Base-by-base conservation (phyloP, 2,113 vertebrate genomes). In the Numenius arquata region DNA sequence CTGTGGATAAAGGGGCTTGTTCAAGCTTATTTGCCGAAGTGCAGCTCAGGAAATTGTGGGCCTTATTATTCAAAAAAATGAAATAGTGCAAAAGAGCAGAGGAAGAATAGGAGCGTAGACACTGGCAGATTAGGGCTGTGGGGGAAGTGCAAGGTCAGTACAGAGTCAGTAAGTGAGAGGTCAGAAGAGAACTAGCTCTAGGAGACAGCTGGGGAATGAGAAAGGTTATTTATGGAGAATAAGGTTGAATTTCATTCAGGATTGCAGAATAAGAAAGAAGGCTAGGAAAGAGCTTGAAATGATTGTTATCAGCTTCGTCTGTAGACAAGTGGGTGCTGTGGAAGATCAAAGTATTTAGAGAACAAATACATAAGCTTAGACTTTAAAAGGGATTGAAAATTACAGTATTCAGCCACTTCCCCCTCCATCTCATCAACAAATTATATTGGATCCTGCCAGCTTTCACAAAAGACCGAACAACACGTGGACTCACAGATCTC, bases 191-290 rank as follows among this genome's bases (percentile, higher is more conserved):
- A 45, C 70, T 41, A 72, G 80, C 84, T 92, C 74, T 32, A 85
- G 89, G 74, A 96, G 92, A 90, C 76, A 96, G 83, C 79, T 89
- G 76, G 53, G 26, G 45, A 91, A 95, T n/a, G 53, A 92, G 92
- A 92, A 96, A 95, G 62, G 80, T 96, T 93, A 93, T 88, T 96
- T 94, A 91, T 92, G 92, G 91, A 94, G 74, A 93, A 88, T 82
- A 89, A 89, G 81, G 84, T 9, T 96, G 70, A 96, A 85, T 93
- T 96, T 95, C 66, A 52, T 82, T 92, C 84, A 89, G 63, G 62
- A 95, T 26, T 85, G 58, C 45, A 91, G 94, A 81, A 84, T 73
- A 83, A 92, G 67, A 94, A 85, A 59, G 73, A 84, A 75, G 66
- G 40, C 70, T 73, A 87, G 66, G 50, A 92, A 91, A 85, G 59